Evolutionary conservation across 2,888 invertebrate genomes (phyloP).

Genomic region (Nasonovia ribisnigri): DNA sequence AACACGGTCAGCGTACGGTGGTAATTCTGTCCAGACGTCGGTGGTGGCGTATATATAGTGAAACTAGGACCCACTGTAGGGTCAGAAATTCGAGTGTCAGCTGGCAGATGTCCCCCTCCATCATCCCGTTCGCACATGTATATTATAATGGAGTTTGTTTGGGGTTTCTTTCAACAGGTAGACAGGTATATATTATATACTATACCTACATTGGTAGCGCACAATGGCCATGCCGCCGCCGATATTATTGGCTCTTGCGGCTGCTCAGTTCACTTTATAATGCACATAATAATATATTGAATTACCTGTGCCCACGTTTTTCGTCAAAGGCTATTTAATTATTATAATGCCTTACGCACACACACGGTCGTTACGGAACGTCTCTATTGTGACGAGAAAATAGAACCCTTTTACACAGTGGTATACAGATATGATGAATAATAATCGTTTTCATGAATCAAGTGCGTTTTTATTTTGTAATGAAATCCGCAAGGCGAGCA

Average conservation of each 20-base stretch:
- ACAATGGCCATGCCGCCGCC: conserved; percentile 23
- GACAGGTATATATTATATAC: not conserved
- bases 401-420: not conserved
- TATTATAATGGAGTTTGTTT: conserved; percentile 51
- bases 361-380: not conserved
- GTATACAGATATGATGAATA: not conserved
- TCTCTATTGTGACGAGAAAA: not conserved
- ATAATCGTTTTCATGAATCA: conserved; percentile 9
- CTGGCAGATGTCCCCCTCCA: conserved; percentile 43
- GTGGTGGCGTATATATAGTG: not conserved
- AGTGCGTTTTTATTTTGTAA: not conserved
- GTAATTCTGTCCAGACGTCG: not conserved
- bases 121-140: not conserved
- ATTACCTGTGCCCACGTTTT: not conserved
- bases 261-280: not conserved
- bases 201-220: not conserved
- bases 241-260: not conserved
- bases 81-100: conserved; percentile 53
- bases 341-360: not conserved
- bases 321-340: not conserved
- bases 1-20: conserved; percentile 6
- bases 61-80: conserved; percentile 6
- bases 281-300: not conserved
- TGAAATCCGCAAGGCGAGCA: not conserved
- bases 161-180: conserved; percentile 50